Percentiles rank a stretch among this genome's conserved stretches.
These are phyloP conservation scores for Grammomys dolichurus DNA, from an alignment of 2,113 vertebrate species.

Conservation along the genomic window DNA sequence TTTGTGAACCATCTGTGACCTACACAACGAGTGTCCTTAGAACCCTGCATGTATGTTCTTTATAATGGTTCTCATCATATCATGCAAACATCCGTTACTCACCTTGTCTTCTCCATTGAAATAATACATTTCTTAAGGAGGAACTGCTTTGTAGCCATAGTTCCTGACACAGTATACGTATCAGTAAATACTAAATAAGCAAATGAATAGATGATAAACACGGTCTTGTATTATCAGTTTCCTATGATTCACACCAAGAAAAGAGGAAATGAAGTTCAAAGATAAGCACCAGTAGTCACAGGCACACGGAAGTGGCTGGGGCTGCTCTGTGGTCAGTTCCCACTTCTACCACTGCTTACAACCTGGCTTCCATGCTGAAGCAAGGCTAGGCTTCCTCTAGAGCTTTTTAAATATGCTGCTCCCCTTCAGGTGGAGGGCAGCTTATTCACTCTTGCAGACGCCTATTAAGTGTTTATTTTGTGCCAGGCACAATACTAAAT, in stretches of 20 bases:
- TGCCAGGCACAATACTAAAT: conserved; percentile 34
- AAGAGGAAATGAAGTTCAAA: neutral
- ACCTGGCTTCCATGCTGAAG: neutral
- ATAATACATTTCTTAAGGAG: conserved; percentile 34
- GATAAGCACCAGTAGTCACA: neutral
- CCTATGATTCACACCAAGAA: conserved; percentile 23
- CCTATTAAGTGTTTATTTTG: conserved; percentile 39
- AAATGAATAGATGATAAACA: conserved; percentile 35
- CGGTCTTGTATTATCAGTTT: neutral
- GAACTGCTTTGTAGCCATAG: conserved; percentile 24
- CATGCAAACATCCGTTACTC: conserved; percentile 35
- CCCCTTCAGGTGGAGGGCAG: neutral
- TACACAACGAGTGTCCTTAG: conserved; percentile 12
- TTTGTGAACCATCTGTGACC: conserved; percentile 42
- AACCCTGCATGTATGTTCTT: neutral
- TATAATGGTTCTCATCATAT: neutral
- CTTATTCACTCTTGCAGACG: conserved; percentile 49
- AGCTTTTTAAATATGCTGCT: conserved; percentile 1
- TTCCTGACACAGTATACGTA: neutral
- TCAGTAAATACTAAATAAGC: conserved; percentile 42
- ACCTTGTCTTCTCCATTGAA: neutral
- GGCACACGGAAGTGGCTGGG: neutral
- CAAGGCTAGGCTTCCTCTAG: neutral
- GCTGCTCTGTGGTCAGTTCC: neutral
- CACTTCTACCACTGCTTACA: neutral